A percentile compares a stretch with the other conserved stretches of the same genome.
phyloP scores from a whole-genome alignment of 2,797 vertebrate species.

The Anabacerthia variegaticeps region DNA sequence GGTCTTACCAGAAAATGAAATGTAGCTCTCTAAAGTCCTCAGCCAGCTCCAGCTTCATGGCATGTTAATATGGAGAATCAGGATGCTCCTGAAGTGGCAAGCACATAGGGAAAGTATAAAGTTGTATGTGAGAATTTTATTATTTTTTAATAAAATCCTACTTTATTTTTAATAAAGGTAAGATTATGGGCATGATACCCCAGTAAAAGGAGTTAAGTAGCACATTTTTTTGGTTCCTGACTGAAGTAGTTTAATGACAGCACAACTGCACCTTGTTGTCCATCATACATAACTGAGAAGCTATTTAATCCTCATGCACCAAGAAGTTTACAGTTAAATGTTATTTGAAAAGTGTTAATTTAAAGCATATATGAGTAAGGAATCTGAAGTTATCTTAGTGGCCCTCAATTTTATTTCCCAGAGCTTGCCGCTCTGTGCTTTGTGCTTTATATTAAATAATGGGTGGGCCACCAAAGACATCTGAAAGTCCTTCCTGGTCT shows the following conservation, averaged over 20 bases:
- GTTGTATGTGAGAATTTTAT: not conserved
- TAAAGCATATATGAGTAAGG: not conserved
- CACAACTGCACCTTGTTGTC: not conserved
- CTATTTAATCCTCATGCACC: not conserved
- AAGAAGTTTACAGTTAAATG: not conserved
- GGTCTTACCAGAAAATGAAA: not conserved
- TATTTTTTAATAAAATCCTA: slow-evolving; percentile 36
- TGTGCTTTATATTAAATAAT: not conserved
- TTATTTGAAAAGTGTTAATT: not conserved
- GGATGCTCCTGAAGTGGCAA: not conserved
- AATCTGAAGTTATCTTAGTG: not conserved
- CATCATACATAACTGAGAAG: not conserved
- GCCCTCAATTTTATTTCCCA: not conserved
- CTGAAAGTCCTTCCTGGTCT: not conserved
- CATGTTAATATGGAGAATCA: not conserved
- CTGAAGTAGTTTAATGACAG: not conserved
- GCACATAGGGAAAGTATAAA: not conserved
- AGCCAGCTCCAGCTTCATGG: not conserved
- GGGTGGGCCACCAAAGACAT: not conserved
- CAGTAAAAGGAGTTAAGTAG: not conserved
- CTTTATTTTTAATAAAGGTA: slow-evolving; percentile 45
- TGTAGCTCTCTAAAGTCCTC: not conserved
- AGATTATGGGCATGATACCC: not conserved
- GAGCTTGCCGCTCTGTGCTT: not conserved
- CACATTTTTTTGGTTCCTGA: not conserved